Percentiles rank a stretch among this genome's conserved stretches.
Conservation (phyloP, 2,113 vertebrate genomes). For the Burhinus bistriatus region DNA sequence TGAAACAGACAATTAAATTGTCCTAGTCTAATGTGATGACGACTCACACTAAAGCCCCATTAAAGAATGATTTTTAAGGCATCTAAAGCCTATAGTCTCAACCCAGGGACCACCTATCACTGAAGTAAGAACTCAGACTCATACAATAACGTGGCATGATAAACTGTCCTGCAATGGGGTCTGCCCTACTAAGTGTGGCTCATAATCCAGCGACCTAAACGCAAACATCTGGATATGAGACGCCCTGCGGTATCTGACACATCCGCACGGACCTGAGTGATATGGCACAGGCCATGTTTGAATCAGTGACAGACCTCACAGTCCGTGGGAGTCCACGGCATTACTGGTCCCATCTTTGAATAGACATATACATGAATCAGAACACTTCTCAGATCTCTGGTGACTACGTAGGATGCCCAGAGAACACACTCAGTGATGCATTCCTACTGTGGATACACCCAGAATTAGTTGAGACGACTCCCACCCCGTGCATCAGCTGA, state of each 20-base stretch:
- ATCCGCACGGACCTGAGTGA: background rate
- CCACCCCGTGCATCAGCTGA: background rate
- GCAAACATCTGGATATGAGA: background rate
- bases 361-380: background rate
- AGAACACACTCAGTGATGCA: background rate
- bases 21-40: background rate
- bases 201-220: background rate
- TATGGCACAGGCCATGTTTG: rapidly evolving
- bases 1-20: background rate
- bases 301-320: background rate
- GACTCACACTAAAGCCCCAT: background rate
- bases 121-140: background rate
- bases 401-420: background rate
- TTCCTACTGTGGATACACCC: background rate
- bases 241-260: background rate
- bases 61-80: background rate
- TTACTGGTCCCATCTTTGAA: background rate
- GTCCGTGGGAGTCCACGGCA: background rate
- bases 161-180: background rate
- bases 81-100: background rate
- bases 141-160: background rate
- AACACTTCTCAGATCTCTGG: background rate
- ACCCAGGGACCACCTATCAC: background rate
- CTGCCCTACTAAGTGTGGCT: background rate
- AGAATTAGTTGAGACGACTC: background rate